A percentile compares a stretch with the other conserved stretches of the same genome.
Conservation (phyloP, 2,888 invertebrate genomes). For the Nudaria mundana region DNA sequence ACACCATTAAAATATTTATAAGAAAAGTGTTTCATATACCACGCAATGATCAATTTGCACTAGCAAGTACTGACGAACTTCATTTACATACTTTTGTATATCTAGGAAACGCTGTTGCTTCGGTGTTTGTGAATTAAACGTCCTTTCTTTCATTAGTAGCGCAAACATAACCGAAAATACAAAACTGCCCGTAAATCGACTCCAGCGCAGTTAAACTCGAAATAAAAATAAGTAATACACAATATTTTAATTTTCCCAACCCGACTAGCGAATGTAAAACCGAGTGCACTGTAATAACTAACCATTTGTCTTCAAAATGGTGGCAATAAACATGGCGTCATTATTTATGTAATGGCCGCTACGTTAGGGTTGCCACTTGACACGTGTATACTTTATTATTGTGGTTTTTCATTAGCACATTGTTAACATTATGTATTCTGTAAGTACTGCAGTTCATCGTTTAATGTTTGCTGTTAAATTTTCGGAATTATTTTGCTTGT, state of each 20-base stretch:
- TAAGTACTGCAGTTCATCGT: slow-evolving; percentile 30
- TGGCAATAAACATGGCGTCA: slow-evolving; percentile 78
- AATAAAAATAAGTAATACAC: slow-evolving; percentile 74
- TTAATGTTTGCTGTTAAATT: slow-evolving; percentile 29
- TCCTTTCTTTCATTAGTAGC: too few relatives aligned
- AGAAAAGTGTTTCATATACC: too few relatives aligned
- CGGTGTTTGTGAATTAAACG: too few relatives aligned
- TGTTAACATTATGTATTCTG: slow-evolving; percentile 37
- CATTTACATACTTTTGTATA: too few relatives aligned
- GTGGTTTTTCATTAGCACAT: slow-evolving; percentile 73
- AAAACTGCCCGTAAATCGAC: slow-evolving; percentile 61
- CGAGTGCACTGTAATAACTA: slow-evolving; percentile 78
- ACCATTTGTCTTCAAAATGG: slow-evolving; percentile 81
- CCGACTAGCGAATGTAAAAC: slow-evolving; percentile 76
- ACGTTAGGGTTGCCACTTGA: slow-evolving; percentile 68
- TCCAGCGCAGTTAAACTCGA: slow-evolving; percentile 67
- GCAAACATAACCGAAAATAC: slow-evolving; percentile 47
- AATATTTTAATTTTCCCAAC: slow-evolving; percentile 79
- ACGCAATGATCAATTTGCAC: too few relatives aligned
- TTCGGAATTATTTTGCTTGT: too few relatives aligned
- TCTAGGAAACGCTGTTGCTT: too few relatives aligned
- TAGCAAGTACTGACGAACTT: too few relatives aligned
- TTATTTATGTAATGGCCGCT: slow-evolving; percentile 80
- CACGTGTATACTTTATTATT: slow-evolving; percentile 75
- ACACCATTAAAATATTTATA: too few relatives aligned